Percentiles rank a stretch among this genome's conserved stretches.
Evolutionary conservation across 2,888 invertebrate genomes (phyloP).

Genomic region (Sphecodes monilicornis): DNA sequence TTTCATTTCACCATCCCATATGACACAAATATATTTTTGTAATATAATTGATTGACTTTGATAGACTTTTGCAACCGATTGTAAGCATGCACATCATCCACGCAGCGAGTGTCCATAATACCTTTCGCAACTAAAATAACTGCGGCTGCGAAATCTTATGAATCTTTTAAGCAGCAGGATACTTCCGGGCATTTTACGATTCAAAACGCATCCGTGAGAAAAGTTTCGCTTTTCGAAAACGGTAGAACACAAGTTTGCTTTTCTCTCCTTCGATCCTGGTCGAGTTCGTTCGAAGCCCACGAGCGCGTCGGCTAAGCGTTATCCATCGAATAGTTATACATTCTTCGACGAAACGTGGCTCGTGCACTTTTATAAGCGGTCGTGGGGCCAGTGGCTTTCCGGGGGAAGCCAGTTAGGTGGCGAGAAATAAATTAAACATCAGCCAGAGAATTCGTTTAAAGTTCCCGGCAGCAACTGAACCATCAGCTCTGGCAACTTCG

Average conservation of each 20-base stretch:
- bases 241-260: constrained; percentile 38
- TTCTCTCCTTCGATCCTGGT: constrained; percentile 11
- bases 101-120: not conserved
- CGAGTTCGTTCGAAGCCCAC: not conserved
- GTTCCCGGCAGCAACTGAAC: constrained; percentile 53
- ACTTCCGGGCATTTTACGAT: not conserved
- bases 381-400: not conserved
- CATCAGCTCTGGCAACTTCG: constrained; percentile 34
- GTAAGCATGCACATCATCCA: not conserved
- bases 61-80: no score
- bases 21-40: not conserved
- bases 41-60: no score
- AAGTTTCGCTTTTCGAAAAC: constrained; percentile 29
- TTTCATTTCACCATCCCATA: not conserved
- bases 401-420: constrained; percentile 17
- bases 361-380: constrained; percentile 4
- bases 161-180: not conserved
- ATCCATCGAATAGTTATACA: constrained; percentile 26
- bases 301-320: constrained; percentile 1
- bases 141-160: not conserved
- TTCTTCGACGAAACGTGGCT: not conserved
- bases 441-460: constrained; percentile 59
- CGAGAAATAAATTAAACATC: constrained; percentile 65
- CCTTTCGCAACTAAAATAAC: not conserved
- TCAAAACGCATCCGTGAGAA: constrained; percentile 9